Base-by-base conservation (phyloP, 2,888 invertebrate species). In the Taphrorychus bicolor region DNA sequence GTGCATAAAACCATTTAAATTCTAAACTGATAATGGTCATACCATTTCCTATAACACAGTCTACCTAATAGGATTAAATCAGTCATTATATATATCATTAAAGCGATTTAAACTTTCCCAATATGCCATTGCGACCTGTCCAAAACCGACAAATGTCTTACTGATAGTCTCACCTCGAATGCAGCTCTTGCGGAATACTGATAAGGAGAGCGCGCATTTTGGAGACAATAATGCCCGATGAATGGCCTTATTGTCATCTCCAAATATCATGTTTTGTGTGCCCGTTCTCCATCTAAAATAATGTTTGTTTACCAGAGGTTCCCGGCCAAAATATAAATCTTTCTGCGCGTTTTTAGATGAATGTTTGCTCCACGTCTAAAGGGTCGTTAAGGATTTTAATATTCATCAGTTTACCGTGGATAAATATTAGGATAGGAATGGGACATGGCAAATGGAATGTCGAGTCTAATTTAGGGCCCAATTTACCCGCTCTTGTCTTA, bases 151-250 rank as follows among this genome's bases (percentile, higher is more conserved):
- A 60, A 60, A 60, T 60, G 51, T 40, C 40, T 59, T 9, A 21
- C n/a, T 24, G 51, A 40, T 19, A 59, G 17, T 22, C 17, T 5
- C 49, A 16, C 22, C 24, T 48, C 16, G 45, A 59, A 59, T 22
- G 48, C 59, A 32, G 49, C 23, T 18, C 61, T 54, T 61, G 61
- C 61, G 54, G 53, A 61, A 61, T 61, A 61, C 23, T 23, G 61
- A 61, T 61, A 61, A 61, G 54, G 23, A 23, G 9, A 24, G 14
- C 18, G 60, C 60, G 40, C 52, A 41, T 52, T 52, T 60, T 22
- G 42, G 22, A 18, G 54, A 54, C 61, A 61, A 61, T 54, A 61
- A 54, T 45, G 17, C 42, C 17, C 23, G 40, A 18, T 19, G 41
- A 60, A 52, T 52, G 21, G 52, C 9, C 52, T 52, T 52, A 51